These are phyloP conservation scores for Sclerurus mexicanus DNA, from an alignment of 2,113 vertebrate genomes.

Conservation along the genomic window DNA sequence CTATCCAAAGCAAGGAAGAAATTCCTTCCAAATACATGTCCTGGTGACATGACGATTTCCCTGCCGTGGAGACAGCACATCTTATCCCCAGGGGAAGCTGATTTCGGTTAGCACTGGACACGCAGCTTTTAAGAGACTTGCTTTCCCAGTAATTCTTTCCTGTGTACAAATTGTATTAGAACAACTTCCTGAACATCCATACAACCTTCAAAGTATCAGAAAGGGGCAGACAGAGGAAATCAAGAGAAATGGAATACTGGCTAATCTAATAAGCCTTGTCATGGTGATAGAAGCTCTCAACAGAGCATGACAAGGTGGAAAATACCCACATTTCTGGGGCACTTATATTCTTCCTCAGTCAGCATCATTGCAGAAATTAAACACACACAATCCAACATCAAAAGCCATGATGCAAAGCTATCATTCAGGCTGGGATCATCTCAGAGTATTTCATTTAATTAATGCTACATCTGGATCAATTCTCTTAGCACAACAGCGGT, in stretches of 20 bases:
- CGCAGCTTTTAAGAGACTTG: neutral
- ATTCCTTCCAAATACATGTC: neutral
- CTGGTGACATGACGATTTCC: neutral
- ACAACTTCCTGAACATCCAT: neutral
- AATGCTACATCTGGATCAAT: slow-evolving; percentile 39
- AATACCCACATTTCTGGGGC: slow-evolving; percentile 5
- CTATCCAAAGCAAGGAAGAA: neutral
- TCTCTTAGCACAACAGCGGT: neutral
- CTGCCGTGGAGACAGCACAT: neutral
- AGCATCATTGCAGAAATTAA: neutral
- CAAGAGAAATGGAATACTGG: slow-evolving; percentile 22
- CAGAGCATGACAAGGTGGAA: slow-evolving; percentile 38
- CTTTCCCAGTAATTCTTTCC: neutral
- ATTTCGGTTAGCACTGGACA: neutral
- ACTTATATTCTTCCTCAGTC: neutral
- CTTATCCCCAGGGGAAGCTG: neutral
- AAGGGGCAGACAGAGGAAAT: slow-evolving; percentile 15
- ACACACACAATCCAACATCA: neutral
- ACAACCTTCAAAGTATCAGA: slow-evolving; percentile 24
- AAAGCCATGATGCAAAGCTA: neutral
- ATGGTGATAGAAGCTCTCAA: slow-evolving; percentile 20
- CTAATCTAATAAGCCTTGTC: slow-evolving; percentile 47
- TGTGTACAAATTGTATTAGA: neutral
- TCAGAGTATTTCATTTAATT: slow-evolving; percentile 35
- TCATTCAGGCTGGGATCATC: neutral